Evolutionary conservation across 2,113 vertebrate species (phyloP), one percentile per base, ranked within the genome.

Genomic region (Seriola dumerili): DNA sequence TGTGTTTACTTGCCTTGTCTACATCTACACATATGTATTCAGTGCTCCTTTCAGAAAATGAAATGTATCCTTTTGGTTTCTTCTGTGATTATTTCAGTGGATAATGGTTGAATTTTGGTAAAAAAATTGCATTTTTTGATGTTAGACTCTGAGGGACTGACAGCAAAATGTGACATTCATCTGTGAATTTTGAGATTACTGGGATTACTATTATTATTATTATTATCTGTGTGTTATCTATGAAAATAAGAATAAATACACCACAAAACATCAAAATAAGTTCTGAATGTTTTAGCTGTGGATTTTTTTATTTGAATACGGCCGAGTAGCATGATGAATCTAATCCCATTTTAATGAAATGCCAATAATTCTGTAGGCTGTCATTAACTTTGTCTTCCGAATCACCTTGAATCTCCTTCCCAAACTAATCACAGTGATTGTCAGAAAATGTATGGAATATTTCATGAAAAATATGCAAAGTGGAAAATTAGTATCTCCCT

Each of bases 361-460:
- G 59, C n/a, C 23, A 78, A 57, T 71, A 62, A 59, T 40, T 81
- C 59, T 73, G n/a, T 61, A 55, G 52, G 21, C 67, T 64, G 40
- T 74, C 69, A 68, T 86, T 72, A 62, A 72, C 40, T 81, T 68
- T 72, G 32, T 61, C 57, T 76, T 23, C 25, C 32, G 48, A 23
- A 40, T 83, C 72, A 87, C 89, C 83, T 89, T 88, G 67, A 75
- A 69, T 62, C 81, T 64, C 76, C 81, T 74, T 83, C 46, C 48
- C 44, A 84, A 80, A 81, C 68, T 65, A 87, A 89, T 90, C 86
- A 67, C 25, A 25, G 36, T 61, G 58, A 65, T 38, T 52, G 74
- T 71, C 54, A 36, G 58, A 71, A 40, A 67, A 77, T 69, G 67
- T 75, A 75, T 78, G 62, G 50, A 83, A 72, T 80, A 78, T 78